These are phyloP conservation scores for Eptesicus fuscus DNA, from an alignment of 2,113 vertebrate genomes.

Conservation along the genomic window DNA sequence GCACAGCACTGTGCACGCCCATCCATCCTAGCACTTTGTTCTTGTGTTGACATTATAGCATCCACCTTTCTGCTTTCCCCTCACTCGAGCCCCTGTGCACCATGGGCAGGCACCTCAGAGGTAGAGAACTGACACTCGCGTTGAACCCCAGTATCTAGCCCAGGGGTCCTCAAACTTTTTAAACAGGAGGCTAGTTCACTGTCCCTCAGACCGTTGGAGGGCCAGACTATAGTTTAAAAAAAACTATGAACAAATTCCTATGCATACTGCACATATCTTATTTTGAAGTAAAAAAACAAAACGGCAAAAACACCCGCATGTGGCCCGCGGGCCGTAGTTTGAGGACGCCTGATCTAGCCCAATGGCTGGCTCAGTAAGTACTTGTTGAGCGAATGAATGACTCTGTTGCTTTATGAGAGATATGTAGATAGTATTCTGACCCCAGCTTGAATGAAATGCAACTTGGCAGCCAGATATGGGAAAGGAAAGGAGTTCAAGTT, in stretches of 20 bases:
- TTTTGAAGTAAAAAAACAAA: too few species aligned
- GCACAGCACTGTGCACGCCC: neutral
- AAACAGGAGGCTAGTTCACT: too few species aligned
- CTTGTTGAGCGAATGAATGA: neutral
- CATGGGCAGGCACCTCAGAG: neutral
- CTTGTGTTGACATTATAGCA: rapidly evolving
- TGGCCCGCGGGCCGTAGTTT: too few species aligned
- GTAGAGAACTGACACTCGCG: rapidly evolving
- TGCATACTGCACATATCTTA: too few species aligned
- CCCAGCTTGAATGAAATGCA: neutral
- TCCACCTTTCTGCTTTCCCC: neutral
- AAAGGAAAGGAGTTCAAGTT: neutral
- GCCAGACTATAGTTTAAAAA: too few species aligned
- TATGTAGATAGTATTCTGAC: neutral
- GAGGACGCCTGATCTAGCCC: too few species aligned
- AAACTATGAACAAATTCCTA: too few species aligned
- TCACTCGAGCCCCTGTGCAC: neutral
- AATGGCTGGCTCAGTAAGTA: neutral
- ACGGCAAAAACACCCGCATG: too few species aligned
- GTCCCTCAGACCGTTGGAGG: too few species aligned
- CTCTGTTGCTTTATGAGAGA: neutral
- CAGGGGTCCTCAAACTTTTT: too few species aligned
- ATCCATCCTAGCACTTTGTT: rapidly evolving
- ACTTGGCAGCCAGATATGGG: neutral
- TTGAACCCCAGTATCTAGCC: neutral